A percentile compares a stretch with the other conserved stretches of the same genome.
These are phyloP conservation scores for Cephalopachus bancanus DNA, from an alignment of 2,797 vertebrate genomes.

Conservation along the genomic window DNA sequence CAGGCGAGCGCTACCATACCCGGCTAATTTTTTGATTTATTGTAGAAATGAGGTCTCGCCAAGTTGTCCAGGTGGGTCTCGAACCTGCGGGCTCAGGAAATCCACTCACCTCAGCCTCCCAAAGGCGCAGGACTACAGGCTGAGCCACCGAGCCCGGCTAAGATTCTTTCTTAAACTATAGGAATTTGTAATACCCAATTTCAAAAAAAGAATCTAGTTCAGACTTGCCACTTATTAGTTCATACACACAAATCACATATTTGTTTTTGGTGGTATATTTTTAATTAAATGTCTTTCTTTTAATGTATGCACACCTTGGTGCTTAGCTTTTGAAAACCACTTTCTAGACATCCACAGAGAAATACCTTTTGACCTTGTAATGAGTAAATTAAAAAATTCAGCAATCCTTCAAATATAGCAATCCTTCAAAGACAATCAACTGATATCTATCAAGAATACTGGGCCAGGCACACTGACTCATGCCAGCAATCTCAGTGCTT, in stretches of 20 bases:
- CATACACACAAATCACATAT: neutral
- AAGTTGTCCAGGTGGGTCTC: too few relatives aligned
- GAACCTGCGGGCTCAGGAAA: too few relatives aligned
- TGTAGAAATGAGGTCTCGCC: too few relatives aligned
- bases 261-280: neutral
- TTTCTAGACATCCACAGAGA: constrained; percentile 37
- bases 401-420: neutral
- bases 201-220: neutral
- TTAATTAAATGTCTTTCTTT: constrained; percentile 15
- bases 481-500: too few relatives aligned
- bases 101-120: too few relatives aligned
- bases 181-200: constrained; percentile 1
- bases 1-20: too few relatives aligned
- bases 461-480: too few relatives aligned
- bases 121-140: too few relatives aligned
- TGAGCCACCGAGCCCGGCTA: neutral
- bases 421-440: constrained; percentile 38
- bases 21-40: too few relatives aligned
- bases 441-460: neutral
- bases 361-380: neutral
- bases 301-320: constrained; percentile 41
- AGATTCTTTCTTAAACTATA: constrained; percentile 24
- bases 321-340: constrained; percentile 38
- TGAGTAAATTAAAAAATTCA: constrained; percentile 43
- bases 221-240: neutral